Conservation (phyloP, 1,140 invertebrate genomes). For the Drosophila arawakana region DNA sequence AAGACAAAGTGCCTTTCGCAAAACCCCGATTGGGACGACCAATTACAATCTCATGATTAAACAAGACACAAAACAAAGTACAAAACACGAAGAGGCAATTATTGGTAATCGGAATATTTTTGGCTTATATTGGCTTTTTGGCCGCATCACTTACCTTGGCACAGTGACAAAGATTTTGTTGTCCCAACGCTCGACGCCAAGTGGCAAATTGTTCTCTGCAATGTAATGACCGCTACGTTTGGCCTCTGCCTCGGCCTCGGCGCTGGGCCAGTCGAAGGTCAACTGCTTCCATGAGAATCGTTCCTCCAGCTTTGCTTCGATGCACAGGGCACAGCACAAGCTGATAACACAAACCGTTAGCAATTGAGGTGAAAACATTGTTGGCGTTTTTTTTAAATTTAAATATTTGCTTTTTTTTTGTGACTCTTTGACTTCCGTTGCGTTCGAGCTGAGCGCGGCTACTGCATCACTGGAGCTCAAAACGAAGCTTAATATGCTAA, state of each 20-base stretch:
- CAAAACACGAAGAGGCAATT: slow-evolving; percentile 32
- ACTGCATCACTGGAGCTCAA: slow-evolving; percentile 48
- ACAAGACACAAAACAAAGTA: slow-evolving; percentile 19
- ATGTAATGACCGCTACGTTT: slow-evolving; percentile 87
- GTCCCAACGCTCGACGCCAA: slow-evolving; percentile 90
- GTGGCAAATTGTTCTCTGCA: slow-evolving; percentile 89
- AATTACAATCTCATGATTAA: slow-evolving; percentile 51
- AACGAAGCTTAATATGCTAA: slow-evolving; percentile 68
- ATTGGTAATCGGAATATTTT: slow-evolving; percentile 17
- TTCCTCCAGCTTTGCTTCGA: slow-evolving; percentile 85
- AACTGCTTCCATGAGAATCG: slow-evolving; percentile 89
- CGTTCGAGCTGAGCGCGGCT: slow-evolving; percentile 49
- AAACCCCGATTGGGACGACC: slow-evolving; percentile 47
- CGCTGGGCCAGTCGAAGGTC: slow-evolving; percentile 89
- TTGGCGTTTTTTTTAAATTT: slow-evolving; percentile 1
- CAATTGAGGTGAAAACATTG: slow-evolving; percentile 51
- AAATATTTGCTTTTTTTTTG: not conserved
- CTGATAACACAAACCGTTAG: slow-evolving; percentile 59
- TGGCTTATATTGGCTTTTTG: not conserved
- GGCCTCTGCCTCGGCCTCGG: slow-evolving; percentile 86
- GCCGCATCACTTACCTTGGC: slow-evolving; percentile 85
- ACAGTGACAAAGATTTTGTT: slow-evolving; percentile 92
- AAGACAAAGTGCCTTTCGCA: slow-evolving; percentile 60
- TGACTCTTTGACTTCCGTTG: slow-evolving; percentile 24
- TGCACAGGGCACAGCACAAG: slow-evolving; percentile 35